A percentile compares a stretch with the other conserved stretches of the same genome.
Evolutionary conservation across 2,797 vertebrate species (phyloP).

Genomic region (Balearica regulorum): DNA sequence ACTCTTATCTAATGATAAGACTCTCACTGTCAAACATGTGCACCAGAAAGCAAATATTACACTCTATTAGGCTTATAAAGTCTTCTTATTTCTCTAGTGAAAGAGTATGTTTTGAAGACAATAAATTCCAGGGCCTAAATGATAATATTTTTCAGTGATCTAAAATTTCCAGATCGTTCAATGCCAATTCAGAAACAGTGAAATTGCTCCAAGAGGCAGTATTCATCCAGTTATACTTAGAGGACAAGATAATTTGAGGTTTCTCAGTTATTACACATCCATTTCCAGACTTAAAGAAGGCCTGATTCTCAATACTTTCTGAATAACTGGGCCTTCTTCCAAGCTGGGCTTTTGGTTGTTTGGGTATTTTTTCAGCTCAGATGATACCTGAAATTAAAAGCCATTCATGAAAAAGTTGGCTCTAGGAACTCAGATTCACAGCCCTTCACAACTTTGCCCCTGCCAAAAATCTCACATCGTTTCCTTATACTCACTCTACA

Average conservation of each 20-base stretch:
- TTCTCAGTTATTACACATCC: neutral
- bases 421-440: neutral
- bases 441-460: neutral
- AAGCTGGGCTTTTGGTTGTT: neutral
- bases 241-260: neutral
- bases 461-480: neutral
- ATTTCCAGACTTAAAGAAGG: neutral
- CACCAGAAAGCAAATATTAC: conserved; percentile 51
- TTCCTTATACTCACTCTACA: neutral
- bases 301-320: neutral
- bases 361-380: neutral
- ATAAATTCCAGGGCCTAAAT: neutral
- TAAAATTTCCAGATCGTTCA: neutral
- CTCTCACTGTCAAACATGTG: conserved; percentile 43
- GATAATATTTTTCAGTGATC: neutral
- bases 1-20: conserved; percentile 72
- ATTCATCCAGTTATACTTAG: neutral
- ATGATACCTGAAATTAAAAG: conserved; percentile 15
- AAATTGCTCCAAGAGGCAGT: neutral
- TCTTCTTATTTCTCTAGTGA: neutral
- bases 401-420: neutral
- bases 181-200: neutral
- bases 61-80: conserved; percentile 12
- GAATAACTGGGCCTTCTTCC: neutral
- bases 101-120: neutral